Percentiles rank a stretch among this genome's conserved stretches.
These are phyloP conservation scores for Garrulus glandarius DNA, from an alignment of 2,797 vertebrate species.

Conservation along the genomic window DNA sequence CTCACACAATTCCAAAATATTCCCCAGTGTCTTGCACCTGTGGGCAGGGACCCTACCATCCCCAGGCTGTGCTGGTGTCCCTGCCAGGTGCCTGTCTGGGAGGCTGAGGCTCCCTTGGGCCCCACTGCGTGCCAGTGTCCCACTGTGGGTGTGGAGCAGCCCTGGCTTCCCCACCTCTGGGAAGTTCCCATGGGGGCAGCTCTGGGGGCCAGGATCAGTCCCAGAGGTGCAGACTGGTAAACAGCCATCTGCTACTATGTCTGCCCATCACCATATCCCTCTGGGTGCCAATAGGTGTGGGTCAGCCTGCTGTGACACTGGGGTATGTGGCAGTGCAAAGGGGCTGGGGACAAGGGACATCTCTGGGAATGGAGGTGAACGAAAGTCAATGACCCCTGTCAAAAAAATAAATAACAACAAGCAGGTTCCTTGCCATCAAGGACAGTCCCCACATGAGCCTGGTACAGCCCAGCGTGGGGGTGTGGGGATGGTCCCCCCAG, in stretches of 20 bases:
- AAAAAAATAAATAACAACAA: background rate
- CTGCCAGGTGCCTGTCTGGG: background rate
- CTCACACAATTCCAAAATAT: background rate
- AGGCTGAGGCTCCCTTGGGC: background rate
- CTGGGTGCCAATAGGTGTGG: background rate
- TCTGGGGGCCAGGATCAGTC: background rate
- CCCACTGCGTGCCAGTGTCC: accelerated
- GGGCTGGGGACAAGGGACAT: accelerated
- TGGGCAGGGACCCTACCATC: background rate
- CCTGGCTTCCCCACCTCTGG: background rate
- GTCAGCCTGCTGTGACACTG: background rate
- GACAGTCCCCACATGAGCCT: conserved; percentile 2
- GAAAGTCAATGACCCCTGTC: background rate
- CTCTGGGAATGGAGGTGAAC: background rate
- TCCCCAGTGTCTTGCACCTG: background rate
- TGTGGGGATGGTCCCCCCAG: background rate
- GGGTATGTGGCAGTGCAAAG: background rate
- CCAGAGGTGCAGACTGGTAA: background rate
- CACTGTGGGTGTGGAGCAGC: background rate
- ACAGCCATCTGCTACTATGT: background rate
- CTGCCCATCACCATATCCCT: background rate
- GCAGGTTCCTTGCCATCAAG: background rate
- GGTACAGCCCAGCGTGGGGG: background rate
- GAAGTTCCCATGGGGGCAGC: background rate
- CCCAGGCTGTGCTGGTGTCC: background rate